A percentile compares a stretch with the other conserved stretches of the same genome.
Evolutionary conservation across 2,797 vertebrate species (phyloP).

Genomic region (Tenualosa ilisha): DNA sequence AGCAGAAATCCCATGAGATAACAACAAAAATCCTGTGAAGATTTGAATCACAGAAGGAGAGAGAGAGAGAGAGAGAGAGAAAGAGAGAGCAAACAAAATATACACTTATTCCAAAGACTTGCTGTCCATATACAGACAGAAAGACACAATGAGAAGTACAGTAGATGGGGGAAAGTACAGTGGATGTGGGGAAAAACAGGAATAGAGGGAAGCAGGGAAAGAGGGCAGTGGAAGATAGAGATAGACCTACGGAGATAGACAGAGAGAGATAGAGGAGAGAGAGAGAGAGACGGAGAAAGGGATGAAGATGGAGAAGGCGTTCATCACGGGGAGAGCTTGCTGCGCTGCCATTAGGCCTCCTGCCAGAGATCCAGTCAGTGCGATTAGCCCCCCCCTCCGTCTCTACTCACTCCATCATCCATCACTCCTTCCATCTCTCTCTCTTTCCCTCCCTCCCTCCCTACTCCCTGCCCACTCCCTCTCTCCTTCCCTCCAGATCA

Average conservation of each 20-base stretch:
- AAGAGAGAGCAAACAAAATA: not conserved
- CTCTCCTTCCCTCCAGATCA: conserved; percentile 3
- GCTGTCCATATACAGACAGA: not conserved
- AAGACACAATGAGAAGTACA: not conserved
- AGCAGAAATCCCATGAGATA: not conserved
- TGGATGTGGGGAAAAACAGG: not conserved
- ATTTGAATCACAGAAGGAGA: not conserved
- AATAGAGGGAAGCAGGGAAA: not conserved
- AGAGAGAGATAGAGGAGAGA: not conserved
- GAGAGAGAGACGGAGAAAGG: not conserved
- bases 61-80: not conserved
- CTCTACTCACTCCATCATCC: conserved; percentile 38
- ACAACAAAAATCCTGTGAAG: not conserved
- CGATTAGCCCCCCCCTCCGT: conserved; percentile 41
- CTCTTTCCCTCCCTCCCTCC: conserved; percentile 29
- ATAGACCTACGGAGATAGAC: not conserved
- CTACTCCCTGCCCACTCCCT: not conserved
- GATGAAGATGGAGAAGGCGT: not conserved
- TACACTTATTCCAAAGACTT: not conserved
- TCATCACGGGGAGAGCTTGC: conserved; percentile 32
- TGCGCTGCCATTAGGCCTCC: conserved; percentile 41
- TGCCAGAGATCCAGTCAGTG: conserved; percentile 42
- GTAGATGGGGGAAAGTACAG: not conserved
- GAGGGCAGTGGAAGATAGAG: not conserved
- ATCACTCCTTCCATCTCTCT: conserved; percentile 27